A percentile compares a stretch with the other conserved stretches of the same genome.
phyloP scores from a whole-genome alignment of 2,797 vertebrate genomes.

The Silurus aristotelis region DNA sequence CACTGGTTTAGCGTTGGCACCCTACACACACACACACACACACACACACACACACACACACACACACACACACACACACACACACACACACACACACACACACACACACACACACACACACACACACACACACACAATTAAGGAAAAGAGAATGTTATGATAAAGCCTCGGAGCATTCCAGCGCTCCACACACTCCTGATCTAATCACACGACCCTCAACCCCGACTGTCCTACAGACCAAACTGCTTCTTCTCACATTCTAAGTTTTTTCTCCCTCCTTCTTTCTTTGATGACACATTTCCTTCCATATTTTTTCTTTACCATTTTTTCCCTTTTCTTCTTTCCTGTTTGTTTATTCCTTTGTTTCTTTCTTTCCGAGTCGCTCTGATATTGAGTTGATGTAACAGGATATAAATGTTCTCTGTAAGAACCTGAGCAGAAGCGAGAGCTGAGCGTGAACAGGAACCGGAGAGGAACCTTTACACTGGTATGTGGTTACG shows the following conservation, averaged over 20 bases:
- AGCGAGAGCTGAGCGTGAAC: too few species aligned
- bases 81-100: constrained; percentile 26
- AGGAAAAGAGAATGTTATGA: neutral
- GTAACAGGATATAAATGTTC: too few species aligned
- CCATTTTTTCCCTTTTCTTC: too few species aligned
- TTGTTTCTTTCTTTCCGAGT: too few species aligned
- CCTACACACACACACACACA: constrained; percentile 71
- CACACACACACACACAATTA: neutral
- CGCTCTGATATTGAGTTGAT: too few species aligned
- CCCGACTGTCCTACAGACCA: neutral
- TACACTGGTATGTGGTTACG: too few species aligned
- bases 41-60: neutral
- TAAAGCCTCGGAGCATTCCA: neutral
- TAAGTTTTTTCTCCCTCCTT: neutral
- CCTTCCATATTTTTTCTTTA: too few species aligned
- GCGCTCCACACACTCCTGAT: neutral
- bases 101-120: neutral
- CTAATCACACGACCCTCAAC: neutral
- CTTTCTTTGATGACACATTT: too few species aligned
- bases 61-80: neutral
- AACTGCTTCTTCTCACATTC: neutral
- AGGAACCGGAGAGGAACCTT: too few species aligned
- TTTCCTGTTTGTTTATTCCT: too few species aligned
- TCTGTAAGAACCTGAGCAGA: too few species aligned
- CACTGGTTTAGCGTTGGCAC: constrained; percentile 89